Conservation (phyloP, 2,113 vertebrate genomes). For the Ptychochromis oligacanthus region DNA sequence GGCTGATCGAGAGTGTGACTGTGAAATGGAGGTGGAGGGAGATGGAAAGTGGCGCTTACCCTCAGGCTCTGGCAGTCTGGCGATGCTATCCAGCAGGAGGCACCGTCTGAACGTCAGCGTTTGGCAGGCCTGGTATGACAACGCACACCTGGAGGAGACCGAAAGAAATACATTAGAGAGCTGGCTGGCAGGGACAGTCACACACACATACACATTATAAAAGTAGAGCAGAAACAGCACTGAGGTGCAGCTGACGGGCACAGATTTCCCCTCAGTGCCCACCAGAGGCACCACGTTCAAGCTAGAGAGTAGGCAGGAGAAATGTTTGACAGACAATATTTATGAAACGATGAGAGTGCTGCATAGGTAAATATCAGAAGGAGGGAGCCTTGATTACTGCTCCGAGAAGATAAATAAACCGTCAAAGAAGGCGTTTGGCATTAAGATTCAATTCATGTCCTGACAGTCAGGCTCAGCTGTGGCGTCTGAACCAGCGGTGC, state of each 20-base stretch:
- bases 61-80: constrained; percentile 88
- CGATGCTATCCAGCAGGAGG: constrained; percentile 93
- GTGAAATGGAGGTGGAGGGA: constrained; percentile 48
- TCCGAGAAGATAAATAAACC: constrained; percentile 65
- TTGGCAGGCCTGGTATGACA: constrained; percentile 97
- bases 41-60: constrained; percentile 83
- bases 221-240: constrained; percentile 47
- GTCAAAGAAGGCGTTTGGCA: constrained; percentile 44
- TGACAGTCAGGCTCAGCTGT: constrained; percentile 5
- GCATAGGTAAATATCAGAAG: constrained; percentile 74
- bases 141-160: constrained; percentile 87
- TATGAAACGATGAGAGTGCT: constrained; percentile 49
- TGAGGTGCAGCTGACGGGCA: constrained; percentile 35
- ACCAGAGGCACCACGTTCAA: constrained; percentile 52
- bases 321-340: constrained; percentile 45
- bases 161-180: constrained; percentile 54
- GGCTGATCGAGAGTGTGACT: constrained; percentile 69
- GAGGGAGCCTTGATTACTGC: constrained; percentile 65
- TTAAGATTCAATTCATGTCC: constrained; percentile 51
- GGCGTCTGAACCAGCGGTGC: background rate
- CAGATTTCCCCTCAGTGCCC: constrained; percentile 47
- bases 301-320: constrained; percentile 9
- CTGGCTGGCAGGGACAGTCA: constrained; percentile 42
- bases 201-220: background rate
- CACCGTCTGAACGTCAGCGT: constrained; percentile 91